Percentiles rank a stretch among this genome's conserved stretches.
phyloP scores from a whole-genome alignment of 2,113 vertebrate species.

The Agelaius phoeniceus region DNA sequence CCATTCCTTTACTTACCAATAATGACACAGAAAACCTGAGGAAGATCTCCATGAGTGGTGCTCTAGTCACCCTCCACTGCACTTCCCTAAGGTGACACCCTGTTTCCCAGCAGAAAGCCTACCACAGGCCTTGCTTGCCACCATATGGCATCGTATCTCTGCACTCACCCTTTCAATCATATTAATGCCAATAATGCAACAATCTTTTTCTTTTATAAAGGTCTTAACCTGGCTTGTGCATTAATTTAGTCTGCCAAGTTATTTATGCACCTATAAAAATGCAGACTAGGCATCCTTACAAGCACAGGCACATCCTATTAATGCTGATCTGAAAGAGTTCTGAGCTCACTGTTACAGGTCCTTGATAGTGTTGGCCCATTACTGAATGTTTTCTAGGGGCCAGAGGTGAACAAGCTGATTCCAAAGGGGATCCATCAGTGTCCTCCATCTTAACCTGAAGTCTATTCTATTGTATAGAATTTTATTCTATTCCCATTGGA shows the following conservation, averaged over 20 bases:
- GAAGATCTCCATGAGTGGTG: not conserved
- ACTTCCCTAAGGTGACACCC: not conserved
- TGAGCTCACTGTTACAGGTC: not conserved
- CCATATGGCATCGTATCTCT: not conserved
- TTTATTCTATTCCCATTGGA: not conserved
- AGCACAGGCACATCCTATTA: not conserved
- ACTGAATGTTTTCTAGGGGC: not conserved
- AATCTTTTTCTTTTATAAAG: constrained; percentile 37
- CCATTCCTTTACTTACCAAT: not conserved
- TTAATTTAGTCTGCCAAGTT: constrained; percentile 28
- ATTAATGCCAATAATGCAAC: constrained; percentile 34
- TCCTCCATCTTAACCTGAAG: not conserved
- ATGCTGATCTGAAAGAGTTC: not conserved
- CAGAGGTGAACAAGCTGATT: not conserved
- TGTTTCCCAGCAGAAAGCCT: not conserved
- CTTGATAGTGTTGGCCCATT: not conserved
- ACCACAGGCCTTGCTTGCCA: not conserved
- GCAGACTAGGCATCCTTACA: constrained; percentile 13
- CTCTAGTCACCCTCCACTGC: fast-evolving
- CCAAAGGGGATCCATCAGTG: not conserved
- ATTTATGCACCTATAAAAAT: constrained; percentile 41
- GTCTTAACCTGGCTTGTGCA: constrained; percentile 27
- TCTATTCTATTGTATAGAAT: not conserved
- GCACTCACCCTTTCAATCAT: constrained; percentile 26
- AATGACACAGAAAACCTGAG: not conserved